These are phyloP conservation scores for Noctuana brunneofusca DNA, from an alignment of 2,888 invertebrate species.

Conservation along the genomic window DNA sequence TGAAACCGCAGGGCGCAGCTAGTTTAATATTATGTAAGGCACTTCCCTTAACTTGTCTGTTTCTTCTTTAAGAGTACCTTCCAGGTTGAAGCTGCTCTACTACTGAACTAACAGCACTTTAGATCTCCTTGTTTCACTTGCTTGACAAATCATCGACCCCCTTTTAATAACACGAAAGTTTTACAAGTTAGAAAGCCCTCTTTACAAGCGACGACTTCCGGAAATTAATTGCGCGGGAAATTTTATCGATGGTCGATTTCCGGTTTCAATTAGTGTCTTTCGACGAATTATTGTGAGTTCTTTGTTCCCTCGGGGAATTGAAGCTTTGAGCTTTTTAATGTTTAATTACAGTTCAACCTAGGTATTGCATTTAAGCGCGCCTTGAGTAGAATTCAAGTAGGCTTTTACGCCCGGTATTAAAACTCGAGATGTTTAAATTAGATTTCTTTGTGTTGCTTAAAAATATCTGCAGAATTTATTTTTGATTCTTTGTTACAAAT, in stretches of 20 bases:
- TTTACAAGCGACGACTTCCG: slow-evolving; percentile 29
- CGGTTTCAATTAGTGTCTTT: slow-evolving; percentile 28
- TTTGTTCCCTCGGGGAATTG: slow-evolving; percentile 11
- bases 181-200: slow-evolving; percentile 39
- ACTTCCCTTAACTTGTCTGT: too few species aligned
- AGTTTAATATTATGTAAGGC: too few species aligned
- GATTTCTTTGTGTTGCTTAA: background rate
- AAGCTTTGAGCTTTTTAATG: slow-evolving; percentile 9
- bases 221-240: slow-evolving; percentile 26
- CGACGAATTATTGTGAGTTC: slow-evolving; percentile 25
- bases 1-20: too few species aligned
- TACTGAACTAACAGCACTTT: too few species aligned
- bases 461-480: background rate
- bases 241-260: slow-evolving; percentile 32
- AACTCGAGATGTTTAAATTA: slow-evolving; percentile 3
- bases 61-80: too few species aligned
- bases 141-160: slow-evolving; percentile 42
- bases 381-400: background rate
- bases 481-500: too few species aligned
- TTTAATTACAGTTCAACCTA: slow-evolving; percentile 21
- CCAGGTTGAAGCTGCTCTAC: too few species aligned
- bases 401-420: background rate
- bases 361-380: background rate
- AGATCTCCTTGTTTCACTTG: slow-evolving; percentile 37
- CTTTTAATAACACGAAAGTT: slow-evolving; percentile 38